These are phyloP conservation scores for Suricata suricatta DNA, from an alignment of 2,113 vertebrate species.

Conservation along the genomic window DNA sequence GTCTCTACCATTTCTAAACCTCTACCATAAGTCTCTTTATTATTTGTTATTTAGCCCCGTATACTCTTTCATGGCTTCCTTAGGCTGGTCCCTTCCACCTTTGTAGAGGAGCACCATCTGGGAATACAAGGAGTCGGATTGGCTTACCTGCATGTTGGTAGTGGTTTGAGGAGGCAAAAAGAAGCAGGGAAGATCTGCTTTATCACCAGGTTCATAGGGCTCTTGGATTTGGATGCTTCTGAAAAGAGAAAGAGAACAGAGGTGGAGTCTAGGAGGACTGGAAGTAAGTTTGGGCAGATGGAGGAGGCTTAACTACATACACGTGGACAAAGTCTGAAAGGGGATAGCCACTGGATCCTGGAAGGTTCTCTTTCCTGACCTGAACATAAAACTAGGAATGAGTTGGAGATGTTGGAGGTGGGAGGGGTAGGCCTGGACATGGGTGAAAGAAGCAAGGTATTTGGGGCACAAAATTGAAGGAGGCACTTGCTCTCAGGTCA, in stretches of 20 bases:
- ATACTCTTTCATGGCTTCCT: not conserved
- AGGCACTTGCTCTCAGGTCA: not conserved
- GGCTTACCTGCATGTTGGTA: not conserved
- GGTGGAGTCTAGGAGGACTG: not conserved
- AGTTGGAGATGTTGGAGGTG: not conserved
- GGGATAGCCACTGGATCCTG: not conserved
- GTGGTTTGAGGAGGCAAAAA: not conserved
- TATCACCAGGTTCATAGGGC: not conserved
- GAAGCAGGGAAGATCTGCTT: not conserved
- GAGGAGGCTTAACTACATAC: not conserved
- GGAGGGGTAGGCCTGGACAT: not conserved
- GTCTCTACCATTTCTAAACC: not conserved
- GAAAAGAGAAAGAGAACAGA: not conserved
- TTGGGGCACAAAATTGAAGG: not conserved
- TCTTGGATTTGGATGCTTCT: not conserved
- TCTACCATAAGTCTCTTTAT: not conserved
- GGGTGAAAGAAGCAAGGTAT: not conserved
- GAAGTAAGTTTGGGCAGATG: not conserved
- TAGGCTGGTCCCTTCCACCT: not conserved
- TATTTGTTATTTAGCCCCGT: not conserved
- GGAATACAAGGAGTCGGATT: accelerated
- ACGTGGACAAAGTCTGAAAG: not conserved
- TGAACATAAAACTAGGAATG: not conserved
- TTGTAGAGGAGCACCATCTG: not conserved
- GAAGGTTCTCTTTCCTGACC: not conserved